Evolutionary conservation across 37 sponge, comb jelly and placozoan genomes (phyloP).

Genomic region (Spongilla lacustris): DNA sequence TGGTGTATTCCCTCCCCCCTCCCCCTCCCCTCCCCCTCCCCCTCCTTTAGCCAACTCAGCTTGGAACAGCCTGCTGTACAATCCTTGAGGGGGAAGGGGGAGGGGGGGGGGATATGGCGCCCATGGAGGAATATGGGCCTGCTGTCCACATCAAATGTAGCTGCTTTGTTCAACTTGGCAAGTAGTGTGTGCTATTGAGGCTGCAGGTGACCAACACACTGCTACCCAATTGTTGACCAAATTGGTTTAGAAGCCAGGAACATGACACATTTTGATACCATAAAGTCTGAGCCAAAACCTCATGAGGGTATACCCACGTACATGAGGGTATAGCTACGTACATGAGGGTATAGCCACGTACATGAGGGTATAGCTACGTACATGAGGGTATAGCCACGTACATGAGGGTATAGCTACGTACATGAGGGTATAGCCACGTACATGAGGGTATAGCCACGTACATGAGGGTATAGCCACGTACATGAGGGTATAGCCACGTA

Average conservation of each 20-base stretch:
- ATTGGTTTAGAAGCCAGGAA: not conserved
- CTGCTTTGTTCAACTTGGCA: not conserved
- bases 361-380: too few relatives aligned
- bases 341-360: too few relatives aligned
- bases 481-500: too few relatives aligned
- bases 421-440: too few relatives aligned
- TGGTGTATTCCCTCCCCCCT: too few relatives aligned
- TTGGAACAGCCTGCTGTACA: not conserved
- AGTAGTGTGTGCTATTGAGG: not conserved
- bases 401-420: too few relatives aligned
- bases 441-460: too few relatives aligned
- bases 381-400: too few relatives aligned
- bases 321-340: not conserved
- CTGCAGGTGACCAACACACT: too few relatives aligned
- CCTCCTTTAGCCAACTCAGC: not conserved
- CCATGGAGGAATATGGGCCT: not conserved
- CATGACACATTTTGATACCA: not conserved
- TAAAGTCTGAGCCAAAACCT: not conserved
- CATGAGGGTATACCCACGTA: not conserved
- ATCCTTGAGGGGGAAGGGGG: too few relatives aligned
- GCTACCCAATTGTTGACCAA: not conserved
- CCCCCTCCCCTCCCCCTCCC: not conserved
- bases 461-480: too few relatives aligned
- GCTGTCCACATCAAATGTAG: not conserved
- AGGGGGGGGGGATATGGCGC: too few relatives aligned